Conservation (phyloP, 2,113 vertebrate species). For the Carlito syrichta region DNA sequence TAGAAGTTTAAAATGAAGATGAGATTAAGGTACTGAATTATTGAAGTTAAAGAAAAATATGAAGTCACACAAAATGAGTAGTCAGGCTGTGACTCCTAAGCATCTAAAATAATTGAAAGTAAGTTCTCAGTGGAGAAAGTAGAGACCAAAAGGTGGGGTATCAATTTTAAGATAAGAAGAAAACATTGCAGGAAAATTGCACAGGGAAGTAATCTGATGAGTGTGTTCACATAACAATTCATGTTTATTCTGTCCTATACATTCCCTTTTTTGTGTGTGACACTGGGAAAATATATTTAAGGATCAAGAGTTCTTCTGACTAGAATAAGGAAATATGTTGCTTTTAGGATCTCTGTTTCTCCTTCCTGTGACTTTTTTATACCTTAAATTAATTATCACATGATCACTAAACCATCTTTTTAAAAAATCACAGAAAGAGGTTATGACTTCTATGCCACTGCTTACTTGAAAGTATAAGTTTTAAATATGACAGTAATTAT, state of each 20-base stretch:
- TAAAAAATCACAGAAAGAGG: slow-evolving; percentile 38
- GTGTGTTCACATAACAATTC: too few species aligned
- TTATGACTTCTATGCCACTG: slow-evolving; percentile 22
- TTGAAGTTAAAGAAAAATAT: background rate
- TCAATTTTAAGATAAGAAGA: background rate
- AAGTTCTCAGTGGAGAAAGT: background rate
- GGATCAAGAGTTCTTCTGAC: background rate
- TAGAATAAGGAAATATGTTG: background rate
- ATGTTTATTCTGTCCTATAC: rapidly evolving
- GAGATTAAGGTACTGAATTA: background rate
- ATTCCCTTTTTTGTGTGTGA: background rate
- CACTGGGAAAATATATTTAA: background rate
- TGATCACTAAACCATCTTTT: background rate
- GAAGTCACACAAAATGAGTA: background rate
- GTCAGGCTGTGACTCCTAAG: background rate
- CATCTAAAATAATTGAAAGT: background rate
- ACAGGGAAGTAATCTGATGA: background rate
- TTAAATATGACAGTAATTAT: slow-evolving; percentile 58
- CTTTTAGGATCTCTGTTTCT: background rate
- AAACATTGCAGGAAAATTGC: background rate
- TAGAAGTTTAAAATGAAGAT: background rate
- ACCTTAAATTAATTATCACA: background rate
- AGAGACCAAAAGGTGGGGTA: rapidly evolving
- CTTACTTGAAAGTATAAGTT: slow-evolving; percentile 41
- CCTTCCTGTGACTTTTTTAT: background rate